These are phyloP conservation scores for Gobius niger DNA, from an alignment of 2,113 vertebrate species.

Conservation along the genomic window DNA sequence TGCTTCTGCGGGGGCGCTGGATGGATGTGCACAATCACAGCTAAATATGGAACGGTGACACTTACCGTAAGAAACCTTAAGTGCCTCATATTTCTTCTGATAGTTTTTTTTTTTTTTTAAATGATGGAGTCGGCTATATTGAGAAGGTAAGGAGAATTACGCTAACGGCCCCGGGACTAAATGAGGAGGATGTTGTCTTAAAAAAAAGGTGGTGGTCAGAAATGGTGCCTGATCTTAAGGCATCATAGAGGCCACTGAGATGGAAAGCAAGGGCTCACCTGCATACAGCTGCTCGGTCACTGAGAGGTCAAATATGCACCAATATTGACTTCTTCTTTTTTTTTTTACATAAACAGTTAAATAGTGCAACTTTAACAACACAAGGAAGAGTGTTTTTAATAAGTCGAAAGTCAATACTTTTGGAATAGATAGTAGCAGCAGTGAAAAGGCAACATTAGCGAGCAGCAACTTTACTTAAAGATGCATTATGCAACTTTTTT, in stretches of 20 bases:
- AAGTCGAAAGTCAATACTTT: too few relatives aligned
- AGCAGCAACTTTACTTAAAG: too few relatives aligned
- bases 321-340: too few relatives aligned
- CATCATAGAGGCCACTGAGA: not conserved
- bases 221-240: not conserved
- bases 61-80: not conserved
- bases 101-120: not conserved
- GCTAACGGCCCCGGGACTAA: not conserved
- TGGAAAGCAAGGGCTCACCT: too few relatives aligned
- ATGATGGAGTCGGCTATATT: not conserved
- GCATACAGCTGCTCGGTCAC: too few relatives aligned
- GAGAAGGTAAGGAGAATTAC: not conserved
- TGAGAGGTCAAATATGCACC: too few relatives aligned
- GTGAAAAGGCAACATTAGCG: too few relatives aligned
- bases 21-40: not conserved
- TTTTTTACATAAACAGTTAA: too few relatives aligned
- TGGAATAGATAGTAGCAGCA: too few relatives aligned
- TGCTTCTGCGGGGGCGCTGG: constrained; percentile 21
- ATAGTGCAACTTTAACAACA: too few relatives aligned
- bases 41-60: constrained; percentile 1
- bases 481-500: too few relatives aligned
- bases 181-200: not conserved
- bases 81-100: not conserved
- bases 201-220: not conserved
- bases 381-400: too few relatives aligned